Evolutionary conservation across 2,113 vertebrate genomes (phyloP).

Genomic region (Apeltes quadracus): DNA sequence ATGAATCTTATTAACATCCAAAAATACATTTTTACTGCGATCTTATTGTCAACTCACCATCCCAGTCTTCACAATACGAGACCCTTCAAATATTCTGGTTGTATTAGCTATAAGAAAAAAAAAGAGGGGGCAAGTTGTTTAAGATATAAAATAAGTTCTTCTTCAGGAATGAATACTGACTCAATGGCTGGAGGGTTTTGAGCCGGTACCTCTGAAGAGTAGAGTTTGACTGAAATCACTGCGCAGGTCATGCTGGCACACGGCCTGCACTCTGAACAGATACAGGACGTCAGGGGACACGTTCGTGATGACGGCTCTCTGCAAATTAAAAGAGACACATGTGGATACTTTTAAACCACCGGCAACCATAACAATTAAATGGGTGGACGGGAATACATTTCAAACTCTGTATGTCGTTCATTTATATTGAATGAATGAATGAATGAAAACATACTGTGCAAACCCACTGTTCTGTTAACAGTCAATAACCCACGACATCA

Average conservation of each 20-base stretch:
- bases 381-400: conserved; percentile 4
- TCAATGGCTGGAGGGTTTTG: neutral
- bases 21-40: conserved; percentile 20
- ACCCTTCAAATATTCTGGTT: conserved; percentile 97
- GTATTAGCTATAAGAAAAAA: conserved; percentile 88
- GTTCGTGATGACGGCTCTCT: conserved; percentile 96
- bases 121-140: neutral
- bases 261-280: conserved; percentile 97
- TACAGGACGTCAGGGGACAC: conserved; percentile 96
- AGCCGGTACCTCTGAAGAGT: conserved; percentile 91
- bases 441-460: neutral
- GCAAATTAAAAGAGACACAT: conserved; percentile 61
- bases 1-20: neutral
- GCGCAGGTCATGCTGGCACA: conserved; percentile 95
- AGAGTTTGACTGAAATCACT: conserved; percentile 99
- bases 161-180: neutral
- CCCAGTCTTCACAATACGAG: conserved; percentile 97
- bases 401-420: neutral
- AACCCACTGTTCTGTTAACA: conserved; percentile 14
- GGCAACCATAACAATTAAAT: conserved; percentile 4
- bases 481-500: conserved; percentile 7
- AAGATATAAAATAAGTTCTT: neutral
- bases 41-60: conserved; percentile 87
- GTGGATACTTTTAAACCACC: neutral
- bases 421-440: too few relatives aligned